Evolutionary conservation across 2,888 invertebrate species (phyloP), one percentile per base, ranked within the genome.

Genomic region (Carterocephalus palaemon): DNA sequence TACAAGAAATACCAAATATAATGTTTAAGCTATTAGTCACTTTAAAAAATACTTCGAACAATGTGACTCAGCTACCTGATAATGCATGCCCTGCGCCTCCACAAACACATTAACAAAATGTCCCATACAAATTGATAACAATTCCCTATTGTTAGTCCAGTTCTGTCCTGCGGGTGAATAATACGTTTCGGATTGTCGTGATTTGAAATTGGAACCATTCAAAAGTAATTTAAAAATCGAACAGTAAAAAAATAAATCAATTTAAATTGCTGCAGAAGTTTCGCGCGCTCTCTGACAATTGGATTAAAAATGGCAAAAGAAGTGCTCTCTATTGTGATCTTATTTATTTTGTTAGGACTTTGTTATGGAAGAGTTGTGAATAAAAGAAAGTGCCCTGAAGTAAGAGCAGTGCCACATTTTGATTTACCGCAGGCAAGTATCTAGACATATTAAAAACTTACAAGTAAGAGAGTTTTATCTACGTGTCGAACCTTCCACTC

Each of bases 391-490:
- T 93, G 93, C 62, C 93, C 93, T 0, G 89, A 90, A 88, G 95
- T 95, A 51, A 92, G 92, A 71, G 93, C 93, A 8, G 91, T 92
- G 37, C 89, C 91, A 26, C 93, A 95, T 81, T 95, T 95, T 66
- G 92, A 95, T 83, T 83, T 95, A 57, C 88, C 92, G 54, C 89
- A 90, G 81, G 95, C 93, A 49, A 53, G 71, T 65, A 32, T 15
- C 2, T 22, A n/a, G n/a, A n/a, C n/a, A n/a, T n/a, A n/a, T n/a
- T n/a, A n/a, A n/a, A n/a, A n/a, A n/a, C n/a, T n/a, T n/a, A n/a
- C n/a, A n/a, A n/a, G n/a, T n/a, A n/a, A n/a, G n/a, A n/a, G n/a
- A n/a, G n/a, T n/a, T n/a, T n/a, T n/a, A n/a, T n/a, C n/a, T n/a
- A n/a, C n/a, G n/a, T n/a, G n/a, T n/a, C n/a, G n/a, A n/a, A n/a